Conservation (phyloP, 2,113 vertebrate species). For the Redunca redunca region DNA sequence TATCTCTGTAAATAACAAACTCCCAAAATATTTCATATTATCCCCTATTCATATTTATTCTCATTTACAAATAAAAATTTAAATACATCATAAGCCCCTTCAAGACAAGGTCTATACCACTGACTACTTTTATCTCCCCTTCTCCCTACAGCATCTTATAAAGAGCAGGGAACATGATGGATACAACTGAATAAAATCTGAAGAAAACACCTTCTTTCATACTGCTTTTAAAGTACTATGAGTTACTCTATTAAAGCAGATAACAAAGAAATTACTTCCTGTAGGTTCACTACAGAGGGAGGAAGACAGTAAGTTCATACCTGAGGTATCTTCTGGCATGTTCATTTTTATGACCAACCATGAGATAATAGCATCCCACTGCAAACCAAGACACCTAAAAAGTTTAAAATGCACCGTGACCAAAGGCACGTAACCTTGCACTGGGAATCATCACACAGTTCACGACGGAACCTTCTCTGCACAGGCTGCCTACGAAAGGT, state of each 20-base stretch:
- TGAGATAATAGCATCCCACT: conserved; percentile 98
- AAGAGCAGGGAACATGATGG: neutral
- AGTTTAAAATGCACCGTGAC: conserved; percentile 49
- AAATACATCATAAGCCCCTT: neutral
- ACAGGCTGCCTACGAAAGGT: neutral
- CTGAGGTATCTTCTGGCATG: conserved; percentile 97
- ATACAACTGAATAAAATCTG: neutral
- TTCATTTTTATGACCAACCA: conserved; percentile 99
- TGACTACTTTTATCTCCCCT: neutral
- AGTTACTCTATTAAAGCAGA: neutral
- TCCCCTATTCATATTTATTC: neutral
- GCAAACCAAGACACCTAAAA: conserved; percentile 98
- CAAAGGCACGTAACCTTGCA: neutral
- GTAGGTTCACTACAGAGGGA: neutral
- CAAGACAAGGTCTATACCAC: neutral
- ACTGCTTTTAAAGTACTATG: neutral
- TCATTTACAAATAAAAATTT: neutral
- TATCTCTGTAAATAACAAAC: neutral
- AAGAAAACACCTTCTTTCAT: neutral
- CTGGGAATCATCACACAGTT: neutral
- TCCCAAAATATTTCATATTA: neutral
- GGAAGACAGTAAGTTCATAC: conserved; percentile 73
- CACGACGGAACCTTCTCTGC: neutral
- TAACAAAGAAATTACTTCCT: neutral
- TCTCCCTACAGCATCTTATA: neutral